Conservation (phyloP, 2,113 vertebrate species). For the Cryptotis parvus region DNA sequence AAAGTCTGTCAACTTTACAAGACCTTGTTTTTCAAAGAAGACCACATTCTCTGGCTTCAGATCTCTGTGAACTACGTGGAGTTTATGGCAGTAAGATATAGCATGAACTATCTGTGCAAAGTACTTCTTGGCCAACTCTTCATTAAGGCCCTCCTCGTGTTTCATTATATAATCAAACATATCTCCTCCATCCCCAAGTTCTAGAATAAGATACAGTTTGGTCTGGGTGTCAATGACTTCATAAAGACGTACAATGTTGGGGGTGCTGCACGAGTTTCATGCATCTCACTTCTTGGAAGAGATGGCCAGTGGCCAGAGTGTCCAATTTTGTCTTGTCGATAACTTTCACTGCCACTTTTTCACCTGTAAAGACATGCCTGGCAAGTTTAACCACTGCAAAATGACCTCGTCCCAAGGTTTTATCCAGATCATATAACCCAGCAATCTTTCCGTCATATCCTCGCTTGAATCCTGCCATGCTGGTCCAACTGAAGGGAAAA, state of each 20-base stretch:
- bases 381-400: slow-evolving; percentile 99
- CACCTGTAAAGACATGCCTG: slow-evolving; percentile 98
- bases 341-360: slow-evolving; percentile 99
- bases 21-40: slow-evolving; percentile 98
- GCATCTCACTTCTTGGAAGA: slow-evolving; percentile 98
- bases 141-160: slow-evolving; percentile 97
- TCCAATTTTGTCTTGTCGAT: slow-evolving; percentile 99
- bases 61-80: slow-evolving; percentile 98
- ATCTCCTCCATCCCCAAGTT: slow-evolving; percentile 97
- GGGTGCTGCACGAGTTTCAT: slow-evolving; percentile 99
- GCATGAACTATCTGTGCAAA: slow-evolving; percentile 99
- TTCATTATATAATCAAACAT: slow-evolving; percentile 99
- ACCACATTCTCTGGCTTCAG: slow-evolving; percentile 99
- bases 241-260: slow-evolving; percentile 97
- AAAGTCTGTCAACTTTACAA: slow-evolving; percentile 99
- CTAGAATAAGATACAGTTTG: slow-evolving; percentile 97
- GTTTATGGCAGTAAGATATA: slow-evolving; percentile 98
- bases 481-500: slow-evolving; percentile 82
- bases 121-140: slow-evolving; percentile 98
- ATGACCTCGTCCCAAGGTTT: slow-evolving; percentile 97
- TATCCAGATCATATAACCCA: slow-evolving; percentile 98
- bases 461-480: slow-evolving; percentile 98
- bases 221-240: slow-evolving; percentile 99
- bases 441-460: slow-evolving; percentile 99
- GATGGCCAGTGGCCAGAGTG: slow-evolving; percentile 95